Base-by-base conservation (phyloP, 2,797 vertebrate genomes). In the Parauchenoglanis punctatus region DNA sequence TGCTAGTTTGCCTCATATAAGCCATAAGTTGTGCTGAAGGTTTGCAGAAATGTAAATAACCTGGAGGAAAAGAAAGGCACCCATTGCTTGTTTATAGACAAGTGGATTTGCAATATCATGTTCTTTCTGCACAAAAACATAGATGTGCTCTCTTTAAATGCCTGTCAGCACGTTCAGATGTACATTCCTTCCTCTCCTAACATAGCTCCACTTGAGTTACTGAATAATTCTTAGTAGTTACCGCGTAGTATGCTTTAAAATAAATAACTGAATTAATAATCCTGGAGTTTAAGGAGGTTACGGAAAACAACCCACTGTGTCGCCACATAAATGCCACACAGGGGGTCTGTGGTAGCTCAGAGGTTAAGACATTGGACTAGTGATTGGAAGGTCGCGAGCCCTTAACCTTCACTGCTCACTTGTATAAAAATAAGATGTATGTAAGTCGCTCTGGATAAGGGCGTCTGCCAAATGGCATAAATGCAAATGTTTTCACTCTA, bases 201-300 rank as follows among this genome's bases (percentile, higher is more conserved):
- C 20, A 81, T 18, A 13, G 56, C 31, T 78, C 76, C 31, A 65
- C 54, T 61, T 61, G 20, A 40, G 77, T 56, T 31, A 56, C 52
- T 78, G 76, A 31, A 56, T 56, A 78, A 78, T 78, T 78, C 52
- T 56, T 58, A 2, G 15, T 52, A 28, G 12, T 76, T 76, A 76
- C 73, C 46, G 23, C n/a, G 73, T 76, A 75, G n/a, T 52, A 49
- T 75, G 25, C 25, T 17, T 44, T 46, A 25, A 49, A 23, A 49
- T 46, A n/a, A 75, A 52, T 52, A 52, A n/a, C 46, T 20, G 72
- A 49, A 75, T 13, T n/a, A 7, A 75, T 49, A n/a, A 49, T 49
- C 11, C 46, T 28, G 17, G 28, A 35, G 49, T 54, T 54, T 28
- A 28, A 28, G n/a, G 1, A 31, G 7, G 8, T 11, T 78, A 56